Conservation (phyloP, 2,113 vertebrate genomes). For the Rhineura floridana region DNA sequence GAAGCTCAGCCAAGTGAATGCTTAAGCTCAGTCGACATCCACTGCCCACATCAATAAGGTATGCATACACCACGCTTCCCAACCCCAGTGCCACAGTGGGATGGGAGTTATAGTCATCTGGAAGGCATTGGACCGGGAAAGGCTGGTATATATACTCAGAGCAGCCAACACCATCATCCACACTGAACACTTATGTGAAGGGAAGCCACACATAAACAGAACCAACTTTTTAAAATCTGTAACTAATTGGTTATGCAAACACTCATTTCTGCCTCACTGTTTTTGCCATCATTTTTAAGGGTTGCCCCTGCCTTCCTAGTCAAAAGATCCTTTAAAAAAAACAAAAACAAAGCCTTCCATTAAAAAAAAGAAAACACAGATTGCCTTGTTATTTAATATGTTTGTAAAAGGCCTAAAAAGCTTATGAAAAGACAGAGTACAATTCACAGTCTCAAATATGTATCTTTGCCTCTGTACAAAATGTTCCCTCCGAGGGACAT, state of each 20-base stretch:
- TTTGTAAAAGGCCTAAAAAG: constrained; percentile 48
- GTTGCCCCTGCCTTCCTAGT: not conserved
- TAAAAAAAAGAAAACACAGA: constrained; percentile 2
- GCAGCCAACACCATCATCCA: not conserved
- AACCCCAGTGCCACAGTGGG: no score
- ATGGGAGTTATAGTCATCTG: no score
- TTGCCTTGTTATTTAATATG: constrained; percentile 52
- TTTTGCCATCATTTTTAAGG: not conserved
- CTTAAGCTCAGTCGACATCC: not conserved
- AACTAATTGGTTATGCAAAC: not conserved
- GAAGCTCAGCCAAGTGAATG: not conserved
- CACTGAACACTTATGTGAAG: not conserved
- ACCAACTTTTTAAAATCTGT: not conserved
- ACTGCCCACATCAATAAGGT: not conserved
- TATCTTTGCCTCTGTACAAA: constrained; percentile 66
- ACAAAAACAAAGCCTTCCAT: not conserved
- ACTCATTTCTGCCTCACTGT: not conserved
- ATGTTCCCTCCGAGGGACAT: constrained; percentile 71
- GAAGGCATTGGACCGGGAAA: no score
- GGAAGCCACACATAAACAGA: not conserved
- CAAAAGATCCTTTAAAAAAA: not conserved
- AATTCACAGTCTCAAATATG: constrained; percentile 60
- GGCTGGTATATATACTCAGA: no score
- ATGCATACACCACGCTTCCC: not conserved
- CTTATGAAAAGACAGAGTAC: constrained; percentile 46